Evolutionary conservation across 2,797 vertebrate genomes (phyloP).

Genomic region (Sebastes iracundus): DNA sequence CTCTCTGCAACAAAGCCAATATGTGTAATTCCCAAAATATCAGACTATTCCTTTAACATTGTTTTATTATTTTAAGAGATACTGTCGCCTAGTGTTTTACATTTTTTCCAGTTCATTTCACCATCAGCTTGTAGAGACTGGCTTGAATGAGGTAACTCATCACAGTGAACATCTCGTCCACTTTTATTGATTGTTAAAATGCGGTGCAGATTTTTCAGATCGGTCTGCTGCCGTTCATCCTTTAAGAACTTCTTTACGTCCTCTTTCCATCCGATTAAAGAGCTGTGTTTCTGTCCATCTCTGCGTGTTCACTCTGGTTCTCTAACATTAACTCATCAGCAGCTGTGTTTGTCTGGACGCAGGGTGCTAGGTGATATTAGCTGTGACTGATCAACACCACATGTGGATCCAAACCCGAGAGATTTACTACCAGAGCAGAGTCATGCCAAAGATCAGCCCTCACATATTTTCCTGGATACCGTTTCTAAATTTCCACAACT

Average conservation of each 20-base stretch:
- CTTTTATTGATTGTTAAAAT: constrained; percentile 7
- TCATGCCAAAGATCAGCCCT: constrained; percentile 34
- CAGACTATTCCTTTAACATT: too few species aligned
- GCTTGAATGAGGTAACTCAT: neutral
- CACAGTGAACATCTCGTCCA: neutral
- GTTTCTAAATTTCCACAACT: constrained; percentile 15
- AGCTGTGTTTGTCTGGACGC: constrained; percentile 72
- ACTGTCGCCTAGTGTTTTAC: neutral
- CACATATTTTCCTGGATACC: constrained; percentile 22
- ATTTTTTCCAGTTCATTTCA: neutral
- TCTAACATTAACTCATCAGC: constrained; percentile 60
- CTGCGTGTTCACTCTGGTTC: neutral
- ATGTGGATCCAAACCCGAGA: constrained; percentile 58
- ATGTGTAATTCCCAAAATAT: too few species aligned
- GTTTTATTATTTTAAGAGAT: too few species aligned
- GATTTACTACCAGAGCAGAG: constrained; percentile 58
- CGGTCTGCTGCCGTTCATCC: neutral
- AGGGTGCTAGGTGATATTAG: constrained; percentile 71
- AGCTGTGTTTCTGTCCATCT: neutral
- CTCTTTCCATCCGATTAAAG: neutral
- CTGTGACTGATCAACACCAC: constrained; percentile 78
- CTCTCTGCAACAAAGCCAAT: too few species aligned
- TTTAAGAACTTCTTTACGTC: neutral
- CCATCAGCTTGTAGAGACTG: neutral
- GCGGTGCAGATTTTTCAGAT: neutral